Conservation (phyloP, 2,888 invertebrate genomes). For the Podabrus alpinus region DNA sequence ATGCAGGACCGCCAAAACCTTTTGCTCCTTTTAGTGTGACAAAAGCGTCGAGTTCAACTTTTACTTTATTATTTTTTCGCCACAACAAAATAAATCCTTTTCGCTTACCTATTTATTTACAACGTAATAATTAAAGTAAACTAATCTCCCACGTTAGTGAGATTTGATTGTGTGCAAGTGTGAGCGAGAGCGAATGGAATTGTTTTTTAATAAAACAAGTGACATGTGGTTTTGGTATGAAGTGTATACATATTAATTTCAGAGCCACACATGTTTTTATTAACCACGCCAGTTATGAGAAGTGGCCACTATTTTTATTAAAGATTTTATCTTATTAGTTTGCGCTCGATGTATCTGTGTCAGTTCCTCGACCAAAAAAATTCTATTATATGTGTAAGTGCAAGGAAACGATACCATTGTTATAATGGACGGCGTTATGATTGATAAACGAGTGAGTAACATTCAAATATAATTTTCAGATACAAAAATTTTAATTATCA, state of each 20-base stretch:
- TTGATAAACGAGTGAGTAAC: background rate
- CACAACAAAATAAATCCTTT: background rate
- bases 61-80: background rate
- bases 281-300: constrained; percentile 21
- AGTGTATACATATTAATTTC: constrained; percentile 23
- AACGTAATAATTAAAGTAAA: background rate
- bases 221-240: constrained; percentile 23
- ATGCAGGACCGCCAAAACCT: background rate
- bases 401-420: background rate
- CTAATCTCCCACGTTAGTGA: background rate
- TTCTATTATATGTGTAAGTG: background rate
- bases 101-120: background rate
- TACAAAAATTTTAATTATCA: background rate
- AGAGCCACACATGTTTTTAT: constrained; percentile 22
- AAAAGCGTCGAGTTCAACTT: background rate
- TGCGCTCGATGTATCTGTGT: background rate
- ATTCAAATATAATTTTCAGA: background rate
- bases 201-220: background rate
- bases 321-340: constrained; percentile 4
- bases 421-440: background rate
- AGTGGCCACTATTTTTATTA: constrained; percentile 6
- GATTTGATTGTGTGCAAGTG: background rate
- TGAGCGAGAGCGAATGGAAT: background rate
- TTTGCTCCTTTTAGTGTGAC: background rate
- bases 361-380: background rate